These are phyloP conservation scores for Florisuga fusca DNA, from an alignment of 2,797 vertebrate species.

Conservation along the genomic window DNA sequence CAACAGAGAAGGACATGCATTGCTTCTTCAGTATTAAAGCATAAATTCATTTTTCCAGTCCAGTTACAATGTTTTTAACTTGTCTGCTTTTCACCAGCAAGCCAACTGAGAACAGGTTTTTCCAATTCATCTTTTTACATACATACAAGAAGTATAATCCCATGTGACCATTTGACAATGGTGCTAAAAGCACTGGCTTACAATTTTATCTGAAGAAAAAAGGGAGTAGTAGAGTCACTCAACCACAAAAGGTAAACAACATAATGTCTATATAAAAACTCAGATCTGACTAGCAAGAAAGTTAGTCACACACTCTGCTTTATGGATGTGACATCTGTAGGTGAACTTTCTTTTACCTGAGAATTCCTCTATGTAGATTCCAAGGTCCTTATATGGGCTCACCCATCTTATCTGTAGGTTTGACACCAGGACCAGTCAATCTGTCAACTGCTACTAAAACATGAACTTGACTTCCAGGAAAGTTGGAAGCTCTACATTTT, in stretches of 20 bases:
- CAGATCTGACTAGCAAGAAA: background rate
- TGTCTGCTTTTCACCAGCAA: background rate
- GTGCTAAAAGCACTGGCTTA: conserved; percentile 18
- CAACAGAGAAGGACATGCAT: background rate
- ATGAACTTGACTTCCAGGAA: background rate
- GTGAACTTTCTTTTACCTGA: background rate
- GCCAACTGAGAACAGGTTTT: background rate
- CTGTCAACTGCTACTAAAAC: background rate
- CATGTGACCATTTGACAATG: background rate
- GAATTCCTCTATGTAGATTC: background rate
- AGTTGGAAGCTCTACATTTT: background rate
- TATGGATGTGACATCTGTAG: background rate
- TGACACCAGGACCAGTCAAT: background rate
- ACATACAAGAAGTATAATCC: background rate
- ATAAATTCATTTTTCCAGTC: background rate
- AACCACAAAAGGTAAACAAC: conserved; percentile 9
- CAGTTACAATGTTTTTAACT: background rate
- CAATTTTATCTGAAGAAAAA: background rate
- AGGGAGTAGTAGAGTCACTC: background rate
- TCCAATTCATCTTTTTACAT: background rate
- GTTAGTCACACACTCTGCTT: background rate
- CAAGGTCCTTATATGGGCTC: background rate
- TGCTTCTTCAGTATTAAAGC: background rate
- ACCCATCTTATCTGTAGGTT: background rate
- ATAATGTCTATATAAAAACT: background rate